Base-by-base conservation (phyloP, 2,113 vertebrate species). In the Serranochromis macrocephalus region DNA sequence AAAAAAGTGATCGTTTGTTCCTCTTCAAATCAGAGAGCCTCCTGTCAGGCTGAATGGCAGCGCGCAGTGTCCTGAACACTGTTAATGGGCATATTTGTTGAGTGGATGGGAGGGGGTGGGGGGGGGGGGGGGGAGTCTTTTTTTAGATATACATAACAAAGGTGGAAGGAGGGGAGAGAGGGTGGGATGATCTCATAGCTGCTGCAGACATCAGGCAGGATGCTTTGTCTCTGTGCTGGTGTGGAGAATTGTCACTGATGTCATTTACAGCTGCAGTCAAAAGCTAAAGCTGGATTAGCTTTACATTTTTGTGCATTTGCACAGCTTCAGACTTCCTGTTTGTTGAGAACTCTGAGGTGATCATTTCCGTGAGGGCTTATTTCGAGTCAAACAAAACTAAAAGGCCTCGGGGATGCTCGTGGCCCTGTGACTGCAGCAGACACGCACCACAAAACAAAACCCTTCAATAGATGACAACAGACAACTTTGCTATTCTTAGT, bases 91-190 rank as follows among this genome's bases (percentile, higher is more conserved):
- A 75, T 87, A 68, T 91, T 89, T 90, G 85, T 83, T 12, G 19
- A 33, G 51, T 26, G 55, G 33, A 14, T 14, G 61, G 38, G 49
- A 0, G 58, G 66, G 24, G 45, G 73, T 0, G 0, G 33, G 14
- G 5, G 31, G 24, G 4, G 0, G 1, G 13, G 1, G 10, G 17
- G 19, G 12, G 1, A 11, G 66, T 87, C 49, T 88, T 90, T 91
- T 92, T 93, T 87, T 92, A 93, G 83, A 90, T 84, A 66, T 10
- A 73, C 81, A 84, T 90, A 82, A 89, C 90, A 83, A 88, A 90
- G 45, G 89, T 84, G 82, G 68, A 82, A 81, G 84, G 36, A 68
- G 81, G 87, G 66, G 61, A 36, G 63, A 38, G 21, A 71, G 10
- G 82, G 54, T 36, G 47, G 82, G 87, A 85, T 94, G 90, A 94